Conservation (phyloP, 2,888 invertebrate genomes). For the Zygogramma bicolorata region DNA sequence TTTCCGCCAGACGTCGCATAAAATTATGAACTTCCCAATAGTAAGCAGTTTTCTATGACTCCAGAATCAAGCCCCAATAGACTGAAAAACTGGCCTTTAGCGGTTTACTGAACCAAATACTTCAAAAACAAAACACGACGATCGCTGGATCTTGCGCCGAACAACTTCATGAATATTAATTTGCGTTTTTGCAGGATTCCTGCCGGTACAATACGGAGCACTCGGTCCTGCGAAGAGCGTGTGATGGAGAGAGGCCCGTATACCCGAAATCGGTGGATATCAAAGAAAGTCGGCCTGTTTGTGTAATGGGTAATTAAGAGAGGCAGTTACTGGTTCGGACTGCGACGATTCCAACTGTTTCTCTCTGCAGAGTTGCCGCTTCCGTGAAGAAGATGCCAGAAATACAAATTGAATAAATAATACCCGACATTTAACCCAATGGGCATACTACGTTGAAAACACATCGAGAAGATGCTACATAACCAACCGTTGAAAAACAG, state of each 20-base stretch:
- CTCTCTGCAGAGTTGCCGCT: slow-evolving; percentile 10
- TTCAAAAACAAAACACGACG: neutral
- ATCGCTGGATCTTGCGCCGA: neutral
- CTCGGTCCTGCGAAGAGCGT: slow-evolving; percentile 25
- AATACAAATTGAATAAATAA: neutral
- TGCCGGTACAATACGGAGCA: slow-evolving; percentile 21
- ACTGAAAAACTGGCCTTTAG: neutral
- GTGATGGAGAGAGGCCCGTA: slow-evolving; percentile 38
- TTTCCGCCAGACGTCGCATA: too few relatives aligned
- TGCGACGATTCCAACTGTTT: slow-evolving; percentile 30
- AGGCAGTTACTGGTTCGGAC: slow-evolving; percentile 52
- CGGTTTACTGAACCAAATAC: neutral
- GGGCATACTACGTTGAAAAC: too few relatives aligned
- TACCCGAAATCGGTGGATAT: slow-evolving; percentile 50
- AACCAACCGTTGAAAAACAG: too few relatives aligned
- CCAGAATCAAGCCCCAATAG: too few relatives aligned
- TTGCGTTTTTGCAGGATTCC: slow-evolving; percentile 18
- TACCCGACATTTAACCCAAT: too few relatives aligned
- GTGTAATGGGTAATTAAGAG: slow-evolving; percentile 58
- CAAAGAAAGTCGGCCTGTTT: slow-evolving; percentile 56
- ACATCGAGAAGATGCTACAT: too few relatives aligned
- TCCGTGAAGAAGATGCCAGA: neutral
- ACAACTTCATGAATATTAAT: slow-evolving; percentile 20
- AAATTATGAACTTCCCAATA: too few relatives aligned
- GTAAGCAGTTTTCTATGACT: too few relatives aligned